Base-by-base conservation (phyloP, 2,888 invertebrate genomes). In the Lutraria lutraria region DNA sequence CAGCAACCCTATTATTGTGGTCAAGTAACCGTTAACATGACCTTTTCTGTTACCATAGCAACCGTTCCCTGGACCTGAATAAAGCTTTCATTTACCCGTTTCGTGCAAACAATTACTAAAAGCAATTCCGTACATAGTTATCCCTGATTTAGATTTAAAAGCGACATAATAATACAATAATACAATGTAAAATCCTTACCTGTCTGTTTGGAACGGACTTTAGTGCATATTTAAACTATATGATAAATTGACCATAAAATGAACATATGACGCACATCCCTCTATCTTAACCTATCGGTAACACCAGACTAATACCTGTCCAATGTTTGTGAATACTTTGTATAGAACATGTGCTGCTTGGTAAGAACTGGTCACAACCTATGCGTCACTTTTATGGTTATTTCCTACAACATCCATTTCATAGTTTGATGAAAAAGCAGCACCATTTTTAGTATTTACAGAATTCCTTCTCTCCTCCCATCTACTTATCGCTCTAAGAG, bases 401-500 rank as follows among this genome's bases (percentile, higher is more conserved):
- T 76, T 34, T 19, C 16, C 6, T 8, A 10, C 31, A 4, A 76
- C 31, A 34, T 76, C 76, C 76, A 76, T 76, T 76, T 76, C 76
- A 76, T 34, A 76, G 63, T 31, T 34, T 0, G 83, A 63, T 0
- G 29, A 31, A 13, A 34, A 56, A 16, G 63, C 63, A 8, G 29
- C 19, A 31, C 83, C 60, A 63, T 63, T 83, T 6, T 0, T 31
- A 21, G 25, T 76, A 29, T 31, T 53, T 25, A 15, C 21, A 29
- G 56, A n/a, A 16, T 63, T 19, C 56, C 25, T 53, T 19, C 54
- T 85, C 54, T 85, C 89, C 88, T 95, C 95, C 95, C 95, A 96
- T n/a, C 83, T 81, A 10, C 94, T 88, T n/a, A 96, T 91, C 29
- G 93, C 81, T 19, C 95, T 90, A 16, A 96, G 91, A 21, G 96